A percentile compares a stretch with the other conserved stretches of the same genome.
Evolutionary conservation across 2,888 invertebrate genomes (phyloP).

Genomic region (Lamproptera curius): DNA sequence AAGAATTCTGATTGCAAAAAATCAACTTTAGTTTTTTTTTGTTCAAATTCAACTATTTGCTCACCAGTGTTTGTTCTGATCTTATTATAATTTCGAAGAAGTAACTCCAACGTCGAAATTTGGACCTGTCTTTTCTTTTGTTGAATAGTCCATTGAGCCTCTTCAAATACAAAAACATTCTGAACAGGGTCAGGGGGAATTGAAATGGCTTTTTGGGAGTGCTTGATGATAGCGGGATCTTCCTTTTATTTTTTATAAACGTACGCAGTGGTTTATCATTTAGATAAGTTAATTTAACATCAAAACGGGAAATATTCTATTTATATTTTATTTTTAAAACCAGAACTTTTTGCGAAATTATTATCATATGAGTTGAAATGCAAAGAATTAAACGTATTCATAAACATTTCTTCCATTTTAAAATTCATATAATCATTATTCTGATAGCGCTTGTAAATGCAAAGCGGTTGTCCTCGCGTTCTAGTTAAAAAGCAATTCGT

Average conservation of each 20-base stretch:
- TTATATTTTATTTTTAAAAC: neutral
- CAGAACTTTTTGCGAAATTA: neutral
- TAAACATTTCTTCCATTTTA: neutral
- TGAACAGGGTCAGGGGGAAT: slow-evolving; percentile 16
- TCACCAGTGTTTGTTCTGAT: slow-evolving; percentile 11
- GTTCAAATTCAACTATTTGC: slow-evolving; percentile 1
- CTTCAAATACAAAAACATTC: slow-evolving; percentile 19
- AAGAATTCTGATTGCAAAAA: no score
- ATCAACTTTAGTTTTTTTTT: no score
- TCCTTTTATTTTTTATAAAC: slow-evolving; percentile 13
- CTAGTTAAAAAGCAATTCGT: slow-evolving; percentile 13
- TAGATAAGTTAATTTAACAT: neutral
- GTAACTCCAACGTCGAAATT: slow-evolving; percentile 7
- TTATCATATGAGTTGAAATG: neutral
- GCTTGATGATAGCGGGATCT: slow-evolving; percentile 7
- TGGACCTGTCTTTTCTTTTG: slow-evolving; percentile 19
- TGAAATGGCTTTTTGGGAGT: slow-evolving; percentile 18
- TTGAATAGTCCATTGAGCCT: slow-evolving; percentile 14
- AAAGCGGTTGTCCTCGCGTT: neutral
- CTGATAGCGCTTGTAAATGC: neutral
- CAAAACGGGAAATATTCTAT: neutral
- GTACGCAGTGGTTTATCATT: slow-evolving; percentile 10
- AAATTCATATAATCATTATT: neutral
- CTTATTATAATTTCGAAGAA: slow-evolving; percentile 18
- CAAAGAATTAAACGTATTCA: neutral